These are phyloP conservation scores for Leptestheria dahalacensis DNA, from an alignment of 1,140 invertebrate species.

Conservation along the genomic window DNA sequence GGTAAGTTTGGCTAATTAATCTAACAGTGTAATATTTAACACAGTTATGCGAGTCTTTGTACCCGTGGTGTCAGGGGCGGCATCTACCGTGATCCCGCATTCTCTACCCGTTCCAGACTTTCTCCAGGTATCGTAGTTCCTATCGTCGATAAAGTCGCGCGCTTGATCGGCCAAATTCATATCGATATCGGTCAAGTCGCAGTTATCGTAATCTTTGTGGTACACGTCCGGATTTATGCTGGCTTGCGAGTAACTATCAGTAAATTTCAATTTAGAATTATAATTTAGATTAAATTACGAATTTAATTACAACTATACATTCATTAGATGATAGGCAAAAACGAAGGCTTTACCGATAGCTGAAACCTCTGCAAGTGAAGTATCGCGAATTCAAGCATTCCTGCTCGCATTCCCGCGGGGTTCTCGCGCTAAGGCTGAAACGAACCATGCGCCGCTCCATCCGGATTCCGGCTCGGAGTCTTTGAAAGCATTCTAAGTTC, in stretches of 20 bases:
- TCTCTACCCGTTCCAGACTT: conserved; percentile 3
- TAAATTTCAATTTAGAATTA: no score
- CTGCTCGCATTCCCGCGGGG: conserved; percentile 55
- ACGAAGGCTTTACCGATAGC: conserved; percentile 46
- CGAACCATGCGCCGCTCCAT: conserved; percentile 42
- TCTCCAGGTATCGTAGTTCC: conserved; percentile 16
- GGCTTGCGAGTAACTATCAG: conserved; percentile 1
- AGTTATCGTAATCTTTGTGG: conserved; percentile 13
- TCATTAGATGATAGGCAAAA: no score
- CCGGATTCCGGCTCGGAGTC: conserved; percentile 50
- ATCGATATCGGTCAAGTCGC: conserved; percentile 15
- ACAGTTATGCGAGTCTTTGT: not conserved
- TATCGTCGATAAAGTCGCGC: conserved; percentile 13
- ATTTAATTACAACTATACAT: not conserved
- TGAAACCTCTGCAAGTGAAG: conserved; percentile 60
- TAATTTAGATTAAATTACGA: not conserved
- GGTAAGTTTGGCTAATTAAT: no score
- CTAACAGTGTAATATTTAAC: not conserved
- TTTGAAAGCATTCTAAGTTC: conserved; percentile 56
- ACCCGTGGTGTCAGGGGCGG: conserved; percentile 1
- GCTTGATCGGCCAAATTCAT: conserved; percentile 7
- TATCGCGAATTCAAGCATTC: conserved; percentile 25
- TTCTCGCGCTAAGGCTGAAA: conserved; percentile 43
- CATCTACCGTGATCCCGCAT: not conserved
- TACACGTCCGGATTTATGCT: not conserved